A percentile compares a stretch with the other conserved stretches of the same genome.
Evolutionary conservation across 2,888 invertebrate species (phyloP).

Genomic region (Torymus aiolomorphi): DNA sequence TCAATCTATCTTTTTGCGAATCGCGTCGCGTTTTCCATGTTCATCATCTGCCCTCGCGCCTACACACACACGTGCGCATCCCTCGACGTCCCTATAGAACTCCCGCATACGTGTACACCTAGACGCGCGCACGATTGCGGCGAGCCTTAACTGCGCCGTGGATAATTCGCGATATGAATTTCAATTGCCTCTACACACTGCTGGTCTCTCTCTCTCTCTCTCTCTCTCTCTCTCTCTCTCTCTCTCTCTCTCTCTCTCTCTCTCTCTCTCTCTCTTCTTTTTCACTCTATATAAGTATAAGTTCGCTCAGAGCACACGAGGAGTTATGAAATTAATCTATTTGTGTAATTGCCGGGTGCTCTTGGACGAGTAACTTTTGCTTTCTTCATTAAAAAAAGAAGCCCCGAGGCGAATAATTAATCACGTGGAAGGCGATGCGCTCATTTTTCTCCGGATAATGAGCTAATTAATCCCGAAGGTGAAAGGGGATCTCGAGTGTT

Average conservation of each 20-base stretch:
- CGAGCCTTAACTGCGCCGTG: slow-evolving; percentile 27
- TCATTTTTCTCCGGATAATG: slow-evolving; percentile 22
- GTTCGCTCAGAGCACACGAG: too few relatives aligned
- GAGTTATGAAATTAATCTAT: slow-evolving; percentile 33
- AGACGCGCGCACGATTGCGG: slow-evolving; percentile 21
- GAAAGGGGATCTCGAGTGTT: not conserved
- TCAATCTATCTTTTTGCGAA: too few relatives aligned
- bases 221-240: not conserved
- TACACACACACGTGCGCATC: too few relatives aligned
- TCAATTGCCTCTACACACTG: slow-evolving; percentile 11
- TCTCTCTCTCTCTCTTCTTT: slow-evolving; percentile 5
- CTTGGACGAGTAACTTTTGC: too few relatives aligned
- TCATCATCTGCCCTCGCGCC: too few relatives aligned
- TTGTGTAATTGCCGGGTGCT: slow-evolving; percentile 23
- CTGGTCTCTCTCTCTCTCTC: not conserved
- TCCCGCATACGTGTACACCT: not conserved
- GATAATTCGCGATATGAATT: slow-evolving; percentile 42
- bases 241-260: not conserved
- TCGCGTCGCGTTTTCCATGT: too few relatives aligned
- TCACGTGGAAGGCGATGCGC: not conserved
- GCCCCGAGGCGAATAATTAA: not conserved
- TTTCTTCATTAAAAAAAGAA: too few relatives aligned
- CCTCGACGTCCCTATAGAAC: too few relatives aligned
- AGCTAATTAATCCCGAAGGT: slow-evolving; percentile 9
- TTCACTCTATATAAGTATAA: too few relatives aligned